phyloP scores from a whole-genome alignment of 2,888 invertebrate genomes.

The Eristalis pertinax region DNA sequence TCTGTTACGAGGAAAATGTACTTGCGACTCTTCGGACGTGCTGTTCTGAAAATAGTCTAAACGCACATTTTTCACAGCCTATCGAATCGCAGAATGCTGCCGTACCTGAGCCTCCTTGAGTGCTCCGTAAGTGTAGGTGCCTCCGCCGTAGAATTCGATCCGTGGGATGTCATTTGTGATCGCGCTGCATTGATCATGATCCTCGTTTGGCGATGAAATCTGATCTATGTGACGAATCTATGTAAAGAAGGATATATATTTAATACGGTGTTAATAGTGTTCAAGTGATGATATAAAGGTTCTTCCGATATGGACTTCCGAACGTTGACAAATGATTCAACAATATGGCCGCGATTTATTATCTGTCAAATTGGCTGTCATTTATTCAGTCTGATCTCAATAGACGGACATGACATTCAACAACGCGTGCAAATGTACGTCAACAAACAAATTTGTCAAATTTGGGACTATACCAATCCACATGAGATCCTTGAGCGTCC shows the following conservation, averaged over 20 bases:
- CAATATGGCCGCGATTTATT: no score
- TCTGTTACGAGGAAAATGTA: conserved; percentile 87
- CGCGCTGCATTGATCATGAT: conserved; percentile 85
- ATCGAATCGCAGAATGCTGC: not conserved
- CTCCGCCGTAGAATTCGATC: conserved; percentile 85
- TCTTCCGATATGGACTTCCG: no score
- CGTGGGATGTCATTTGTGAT: conserved; percentile 84
- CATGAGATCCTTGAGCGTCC: no score
- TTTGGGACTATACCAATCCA: no score
- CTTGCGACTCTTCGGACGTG: conserved; percentile 82
- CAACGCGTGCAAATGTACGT: no score
- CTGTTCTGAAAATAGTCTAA: conserved; percentile 82
- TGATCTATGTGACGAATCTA: conserved; percentile 84
- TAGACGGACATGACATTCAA: no score
- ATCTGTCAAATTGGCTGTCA: no score
- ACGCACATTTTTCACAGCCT: conserved; percentile 34
- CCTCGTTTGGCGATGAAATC: conserved; percentile 82
- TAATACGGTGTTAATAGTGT: no score
- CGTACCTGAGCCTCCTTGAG: conserved; percentile 84
- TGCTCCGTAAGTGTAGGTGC: conserved; percentile 87
- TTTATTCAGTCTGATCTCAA: no score
- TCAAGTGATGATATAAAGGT: no score
- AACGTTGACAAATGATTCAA: no score
- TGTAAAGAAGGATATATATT: not conserved
- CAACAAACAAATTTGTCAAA: no score